Percentiles rank a stretch among this genome's conserved stretches.
Conservation (phyloP, 2,888 invertebrate species). For the Oscheius onirici region DNA sequence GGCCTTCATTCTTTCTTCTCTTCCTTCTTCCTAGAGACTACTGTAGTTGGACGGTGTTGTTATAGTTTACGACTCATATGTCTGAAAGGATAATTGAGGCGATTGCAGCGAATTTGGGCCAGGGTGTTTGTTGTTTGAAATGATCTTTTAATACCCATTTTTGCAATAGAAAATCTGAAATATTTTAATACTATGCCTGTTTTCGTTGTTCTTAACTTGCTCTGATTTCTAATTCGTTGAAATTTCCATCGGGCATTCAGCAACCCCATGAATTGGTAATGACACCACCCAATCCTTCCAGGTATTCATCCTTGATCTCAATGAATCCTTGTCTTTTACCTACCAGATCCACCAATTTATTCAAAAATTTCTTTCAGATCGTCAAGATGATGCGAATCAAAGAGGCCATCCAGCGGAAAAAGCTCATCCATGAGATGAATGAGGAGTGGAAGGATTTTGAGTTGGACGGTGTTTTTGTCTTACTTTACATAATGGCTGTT, state of each 20-base stretch:
- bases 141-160: no score
- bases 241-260: conserved; percentile 22
- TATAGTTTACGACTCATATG: no score
- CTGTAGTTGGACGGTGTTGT: no score
- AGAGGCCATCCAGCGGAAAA: conserved; percentile 65
- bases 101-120: no score
- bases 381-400: conserved; percentile 68
- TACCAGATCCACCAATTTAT: neutral
- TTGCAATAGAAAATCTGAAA: no score
- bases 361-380: no score
- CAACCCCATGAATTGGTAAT: conserved; percentile 20
- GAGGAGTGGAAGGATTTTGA: conserved; percentile 61
- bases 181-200: no score
- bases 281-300: conserved; percentile 10
- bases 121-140: no score
- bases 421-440: conserved; percentile 66
- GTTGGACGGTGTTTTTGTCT: conserved; percentile 1
- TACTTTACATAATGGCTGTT: neutral
- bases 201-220: no score
- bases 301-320: conserved; percentile 4
- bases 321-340: neutral
- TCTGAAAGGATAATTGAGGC: no score
- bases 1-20: no score
- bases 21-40: no score
- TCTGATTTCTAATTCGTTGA: neutral